Conservation (phyloP, 2,797 vertebrate species). For the Agapornis canus region DNA sequence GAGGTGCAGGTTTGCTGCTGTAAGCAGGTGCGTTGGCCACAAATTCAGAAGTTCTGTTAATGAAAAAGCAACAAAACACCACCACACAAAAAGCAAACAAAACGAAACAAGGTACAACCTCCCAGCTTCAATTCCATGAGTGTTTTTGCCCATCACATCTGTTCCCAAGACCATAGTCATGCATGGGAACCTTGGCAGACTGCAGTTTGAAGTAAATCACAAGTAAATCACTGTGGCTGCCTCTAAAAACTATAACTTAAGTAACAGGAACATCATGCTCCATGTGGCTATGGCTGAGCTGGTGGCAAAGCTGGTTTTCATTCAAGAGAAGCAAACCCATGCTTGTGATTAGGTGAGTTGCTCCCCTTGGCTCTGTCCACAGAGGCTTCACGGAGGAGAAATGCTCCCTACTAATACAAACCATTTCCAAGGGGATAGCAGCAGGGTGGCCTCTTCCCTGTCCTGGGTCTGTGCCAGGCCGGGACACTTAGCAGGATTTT, state of each 20-base stretch:
- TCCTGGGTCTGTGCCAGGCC: not conserved
- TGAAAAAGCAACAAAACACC: not conserved
- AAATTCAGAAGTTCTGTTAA: not conserved
- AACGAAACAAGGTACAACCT: not conserved
- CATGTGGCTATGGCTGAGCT: fast-evolving
- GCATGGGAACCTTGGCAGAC: fast-evolving
- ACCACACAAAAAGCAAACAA: not conserved
- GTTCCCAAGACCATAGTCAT: not conserved
- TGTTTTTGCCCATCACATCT: not conserved
- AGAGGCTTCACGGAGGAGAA: not conserved
- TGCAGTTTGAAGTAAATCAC: fast-evolving
- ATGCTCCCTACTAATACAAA: not conserved
- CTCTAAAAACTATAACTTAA: not conserved
- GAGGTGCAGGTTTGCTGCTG: not conserved
- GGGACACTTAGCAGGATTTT: not conserved
- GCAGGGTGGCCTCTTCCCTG: fast-evolving
- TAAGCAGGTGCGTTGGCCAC: not conserved
- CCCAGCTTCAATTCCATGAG: not conserved
- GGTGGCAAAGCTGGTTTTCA: not conserved
- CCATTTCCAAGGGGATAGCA: not conserved
- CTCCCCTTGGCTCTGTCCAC: not conserved
- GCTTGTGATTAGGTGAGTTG: not conserved
- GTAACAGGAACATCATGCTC: not conserved
- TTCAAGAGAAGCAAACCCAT: not conserved
- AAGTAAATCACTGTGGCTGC: not conserved